Conservation (phyloP, 2,888 invertebrate genomes). For the Sicus ferrugineus region DNA sequence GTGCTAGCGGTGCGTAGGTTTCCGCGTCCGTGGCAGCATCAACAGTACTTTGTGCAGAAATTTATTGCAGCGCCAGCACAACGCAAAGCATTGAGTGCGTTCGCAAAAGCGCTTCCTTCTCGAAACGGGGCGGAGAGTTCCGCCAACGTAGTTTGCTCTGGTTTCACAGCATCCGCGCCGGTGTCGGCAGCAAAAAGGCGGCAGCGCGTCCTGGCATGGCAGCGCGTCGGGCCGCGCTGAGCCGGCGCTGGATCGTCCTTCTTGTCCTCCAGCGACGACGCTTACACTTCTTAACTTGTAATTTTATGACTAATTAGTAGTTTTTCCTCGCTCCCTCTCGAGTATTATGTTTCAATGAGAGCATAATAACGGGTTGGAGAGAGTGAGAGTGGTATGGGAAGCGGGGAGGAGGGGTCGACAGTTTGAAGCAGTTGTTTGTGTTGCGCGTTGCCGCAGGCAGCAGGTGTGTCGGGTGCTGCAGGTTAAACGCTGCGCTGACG, state of each 20-base stretch:
- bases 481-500: not conserved
- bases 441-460: not conserved
- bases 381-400: not conserved
- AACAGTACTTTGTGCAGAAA: conserved; percentile 7
- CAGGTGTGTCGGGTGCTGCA: not conserved
- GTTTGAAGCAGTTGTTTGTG: not conserved
- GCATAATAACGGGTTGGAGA: conserved; percentile 5
- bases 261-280: not conserved
- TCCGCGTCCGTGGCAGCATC: not conserved
- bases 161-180: conserved; percentile 27
- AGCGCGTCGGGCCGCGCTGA: not conserved
- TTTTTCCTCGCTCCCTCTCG: conserved; percentile 17
- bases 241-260: not conserved
- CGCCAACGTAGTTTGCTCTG: conserved; percentile 23
- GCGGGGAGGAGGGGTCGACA: not conserved
- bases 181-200: conserved; percentile 5
- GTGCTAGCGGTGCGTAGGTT: not conserved
- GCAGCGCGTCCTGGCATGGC: not conserved
- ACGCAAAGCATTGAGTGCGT: not conserved
- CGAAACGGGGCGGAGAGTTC: too few relatives aligned
- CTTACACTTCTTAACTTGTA: conserved; percentile 34
- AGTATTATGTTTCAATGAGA: conserved; percentile 28
- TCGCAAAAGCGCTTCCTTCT: conserved; percentile 27
- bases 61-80: conserved; percentile 16
- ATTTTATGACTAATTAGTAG: conserved; percentile 40